Base-by-base conservation (phyloP, 2,113 vertebrate species). In the Argyrosomus japonicus region DNA sequence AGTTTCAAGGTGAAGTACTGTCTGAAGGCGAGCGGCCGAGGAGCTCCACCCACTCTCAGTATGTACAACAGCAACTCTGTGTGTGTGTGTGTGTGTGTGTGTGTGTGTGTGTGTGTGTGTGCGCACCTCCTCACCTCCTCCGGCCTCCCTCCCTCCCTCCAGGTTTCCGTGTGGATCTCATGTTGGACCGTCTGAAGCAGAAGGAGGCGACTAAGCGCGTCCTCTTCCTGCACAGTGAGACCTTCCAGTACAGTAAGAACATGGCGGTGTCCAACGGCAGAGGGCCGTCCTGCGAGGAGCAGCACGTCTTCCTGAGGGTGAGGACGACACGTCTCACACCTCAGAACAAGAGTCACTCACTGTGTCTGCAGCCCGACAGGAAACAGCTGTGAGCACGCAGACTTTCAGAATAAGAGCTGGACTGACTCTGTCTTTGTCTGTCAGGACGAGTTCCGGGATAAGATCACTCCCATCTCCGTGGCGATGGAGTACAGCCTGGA, bases 1-100 rank as follows among this genome's bases (percentile, higher is more conserved):
- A 99, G 98, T 85, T 99, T 99, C 88, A 96, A 93, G 82, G 97
- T 99, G 3, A 98, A 96, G 80, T 99, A 98, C 93, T 99, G 98
- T 90, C 94, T 99, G 83, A 97, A 96, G 89, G 98, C 97, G 0
- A 95, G 94, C 27, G 97, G 98, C 64, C 94, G 88, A 83, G 95
- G 97, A 82, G 96, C 94, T 23, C 96, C 97, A 12, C 85, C 93
- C 0, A 75, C 45, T 3, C 95, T 99, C 54, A 95, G 97, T 99
- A 36, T 36, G 32, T 36, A 36, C 32, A 36, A 36, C 32, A 29
- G 29, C 29, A 29, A 3, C 29, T 43, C 57, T 57, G 60, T 67
- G 19, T 71, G 18, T 51, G 21, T n/a, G 19, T 62, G 47, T 75
- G 56, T 25, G 29, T 63, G 47, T 75, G 56, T 25, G 29, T 63